Conservation (phyloP, 2,797 vertebrate species). For the Micropoecilia bifurca region DNA sequence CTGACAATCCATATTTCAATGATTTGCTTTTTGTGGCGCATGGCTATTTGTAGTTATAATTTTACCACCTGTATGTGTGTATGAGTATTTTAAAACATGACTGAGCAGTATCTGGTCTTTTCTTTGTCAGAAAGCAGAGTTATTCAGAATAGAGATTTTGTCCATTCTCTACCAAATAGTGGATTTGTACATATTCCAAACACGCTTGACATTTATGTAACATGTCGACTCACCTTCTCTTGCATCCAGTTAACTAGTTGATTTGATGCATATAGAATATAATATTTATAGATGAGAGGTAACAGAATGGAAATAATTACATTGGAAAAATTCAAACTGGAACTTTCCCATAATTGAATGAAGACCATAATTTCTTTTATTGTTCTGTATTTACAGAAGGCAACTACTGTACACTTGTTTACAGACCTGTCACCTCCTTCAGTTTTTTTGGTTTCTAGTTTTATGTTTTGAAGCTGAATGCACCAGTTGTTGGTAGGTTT, state of each 20-base stretch:
- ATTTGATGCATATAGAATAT: neutral
- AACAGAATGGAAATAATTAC: neutral
- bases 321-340: neutral
- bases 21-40: neutral
- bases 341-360: neutral
- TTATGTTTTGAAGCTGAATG: constrained; percentile 30
- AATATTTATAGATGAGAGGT: neutral
- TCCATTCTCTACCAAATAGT: neutral
- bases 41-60: neutral
- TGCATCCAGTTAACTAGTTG: neutral
- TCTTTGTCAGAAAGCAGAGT: neutral
- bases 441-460: neutral
- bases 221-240: neutral
- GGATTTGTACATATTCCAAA: neutral
- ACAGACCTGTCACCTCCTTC: neutral
- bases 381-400: neutral
- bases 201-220: neutral
- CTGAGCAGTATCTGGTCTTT: neutral
- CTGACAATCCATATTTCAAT: neutral
- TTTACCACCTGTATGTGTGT: neutral
- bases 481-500: neutral
- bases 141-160: neutral
- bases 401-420: neutral
- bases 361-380: neutral
- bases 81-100: neutral